Base-by-base conservation (phyloP, 1,140 invertebrate species). In the Anthonomus grandis region DNA sequence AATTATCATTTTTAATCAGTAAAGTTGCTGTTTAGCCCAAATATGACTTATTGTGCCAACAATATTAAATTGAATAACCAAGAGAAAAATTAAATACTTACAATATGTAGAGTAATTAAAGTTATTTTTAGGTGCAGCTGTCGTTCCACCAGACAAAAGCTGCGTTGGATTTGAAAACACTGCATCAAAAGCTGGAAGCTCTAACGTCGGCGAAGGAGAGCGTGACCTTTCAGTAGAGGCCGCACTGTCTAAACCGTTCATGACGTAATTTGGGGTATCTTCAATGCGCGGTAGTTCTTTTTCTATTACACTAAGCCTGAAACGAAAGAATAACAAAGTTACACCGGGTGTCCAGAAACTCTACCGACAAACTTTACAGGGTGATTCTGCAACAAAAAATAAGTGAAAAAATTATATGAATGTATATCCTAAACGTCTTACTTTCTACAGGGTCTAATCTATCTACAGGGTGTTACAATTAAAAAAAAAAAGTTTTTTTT, bases 161-260 rank as follows among this genome's bases (percentile, higher is more conserved):
- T 27, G n/a, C 15, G 22, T 31, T 38, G 22, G 15, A 55, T 58
- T 68, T 10, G 60, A 51, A 42, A 63, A 60, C 27, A 44, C 60
- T 17, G 60, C 34, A 48, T 59, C 60, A 31, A 65, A 63, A 5
- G 57, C 62, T 4, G 63, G 64, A 38, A 63, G 50, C 38, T 70
- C 66, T 13, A 62, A 46, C 18, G 69, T 65, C 4, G 71, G 71
- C 10, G 71, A 73, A 5, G 69, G 71, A 4, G 70, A 69, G 17
- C 71, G 52, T 6, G 70, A 66, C 15, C 69, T 47, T 47, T 73
- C 71, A 38, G 52, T 64, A 3, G 54, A 42, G 4, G 60, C 47
- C 3, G 65, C 57, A 36, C 63, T 64, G 19, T 67, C 65, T n/a
- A 65, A 23, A 25, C 66, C 66, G 38, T 67, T 67, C 15, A 56